Evolutionary conservation across 2,888 invertebrate genomes (phyloP), one percentile per base, ranked within the genome.

Genomic region (Troilus luridus): DNA sequence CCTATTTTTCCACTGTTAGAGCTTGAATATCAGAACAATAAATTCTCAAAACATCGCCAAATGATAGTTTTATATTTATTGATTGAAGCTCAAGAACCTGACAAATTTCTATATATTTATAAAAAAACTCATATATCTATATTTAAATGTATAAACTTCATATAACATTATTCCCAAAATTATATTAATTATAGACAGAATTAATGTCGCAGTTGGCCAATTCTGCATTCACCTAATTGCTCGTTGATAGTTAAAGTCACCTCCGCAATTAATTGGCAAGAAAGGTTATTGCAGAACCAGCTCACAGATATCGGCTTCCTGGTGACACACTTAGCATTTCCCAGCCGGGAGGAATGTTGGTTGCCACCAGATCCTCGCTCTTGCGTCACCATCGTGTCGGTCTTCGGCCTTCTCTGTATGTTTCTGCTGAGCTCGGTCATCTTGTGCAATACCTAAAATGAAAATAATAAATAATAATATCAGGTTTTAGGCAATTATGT

Each of bases 291-390:
- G 85, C 85, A 85, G 6, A 85, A 21, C 85, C 56, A 12, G 85
- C 56, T 56, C n/a, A 41, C 41, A 85, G 85, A 11, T 85, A 85
- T 56, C 21, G 85, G 85, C 85, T 85, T 85, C 85, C 85, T 85
- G 85, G 85, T 85, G 85, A 85, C 85, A 85, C 85, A 85, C 85
- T 85, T 85, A 58, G n/a, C 0, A 58, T 85, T 85, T 85, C 85
- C 56, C 85, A 85, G 85, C 21, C 7, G 56, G 56, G 56, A n/a
- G 85, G 85, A 85, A 85, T 85, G 85, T 56, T 85, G 85, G 41
- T 41, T 41, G 41, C 41, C 41, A 41, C 56, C 54, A 9, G 54
- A 21, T 81, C 81, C 81, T 54, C 27, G 81, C 56, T 85, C 85
- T n/a, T 85, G 85, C 85, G 85, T 85, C 85, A 85, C 56, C n/a